Conservation (phyloP, 92 coral and sea anemone species). For the Parazoanthus atlanticus region DNA sequence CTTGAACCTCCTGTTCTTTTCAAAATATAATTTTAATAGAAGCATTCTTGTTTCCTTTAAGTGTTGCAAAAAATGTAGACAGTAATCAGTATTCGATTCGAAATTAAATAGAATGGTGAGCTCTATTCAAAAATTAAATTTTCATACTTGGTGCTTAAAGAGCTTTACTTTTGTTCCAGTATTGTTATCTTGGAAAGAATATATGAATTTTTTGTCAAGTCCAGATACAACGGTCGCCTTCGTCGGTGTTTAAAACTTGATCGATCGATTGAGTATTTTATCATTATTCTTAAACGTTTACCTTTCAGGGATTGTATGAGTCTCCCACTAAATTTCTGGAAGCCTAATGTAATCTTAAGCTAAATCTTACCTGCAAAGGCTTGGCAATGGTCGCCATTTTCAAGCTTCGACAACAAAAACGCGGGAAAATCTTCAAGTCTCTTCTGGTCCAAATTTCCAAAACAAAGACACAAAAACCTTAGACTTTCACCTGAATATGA, state of each 20-base stretch:
- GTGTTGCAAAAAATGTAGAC: too few species aligned
- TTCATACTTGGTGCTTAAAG: neutral
- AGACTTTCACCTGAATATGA: neutral
- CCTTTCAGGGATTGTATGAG: neutral
- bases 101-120: too few species aligned
- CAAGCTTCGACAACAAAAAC: neutral
- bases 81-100: neutral
- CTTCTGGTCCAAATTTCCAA: neutral
- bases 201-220: too few species aligned
- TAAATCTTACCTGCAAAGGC: slow-evolving; percentile 43
- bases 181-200: neutral
- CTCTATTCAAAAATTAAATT: neutral
- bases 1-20: too few species aligned
- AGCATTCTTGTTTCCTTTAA: too few species aligned
- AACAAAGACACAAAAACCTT: neutral
- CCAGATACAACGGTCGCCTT: neutral
- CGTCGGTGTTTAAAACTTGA: too few species aligned
- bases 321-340: neutral
- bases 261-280: neutral
- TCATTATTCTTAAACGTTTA: neutral
- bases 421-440: slow-evolving; percentile 21
- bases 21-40: too few species aligned
- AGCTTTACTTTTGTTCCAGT: neutral
- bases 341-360: neutral
- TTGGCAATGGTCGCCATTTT: slow-evolving; percentile 44